Percentiles rank a stretch among this genome's conserved stretches.
These are phyloP conservation scores for Hydrocynus forskahlii DNA, from an alignment of 2,797 vertebrate species.

Conservation along the genomic window DNA sequence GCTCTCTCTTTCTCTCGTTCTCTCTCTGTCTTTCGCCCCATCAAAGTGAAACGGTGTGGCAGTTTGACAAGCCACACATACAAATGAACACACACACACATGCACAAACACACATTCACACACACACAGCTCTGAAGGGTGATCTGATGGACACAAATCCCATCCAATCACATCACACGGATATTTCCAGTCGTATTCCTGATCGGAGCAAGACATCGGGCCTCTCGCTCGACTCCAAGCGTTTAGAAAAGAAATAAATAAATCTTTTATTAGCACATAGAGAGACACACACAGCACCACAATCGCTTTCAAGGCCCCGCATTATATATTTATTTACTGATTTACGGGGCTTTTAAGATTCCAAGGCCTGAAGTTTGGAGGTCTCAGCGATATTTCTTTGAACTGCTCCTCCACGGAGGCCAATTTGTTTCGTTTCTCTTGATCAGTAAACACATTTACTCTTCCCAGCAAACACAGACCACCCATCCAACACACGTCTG, in stretches of 20 bases:
- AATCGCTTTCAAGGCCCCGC: slow-evolving; percentile 37
- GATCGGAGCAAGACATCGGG: slow-evolving; percentile 40
- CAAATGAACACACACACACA: slow-evolving; percentile 12
- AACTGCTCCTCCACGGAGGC: background rate
- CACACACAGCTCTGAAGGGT: slow-evolving; percentile 24
- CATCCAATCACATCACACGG: slow-evolving; percentile 72
- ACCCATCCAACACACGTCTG: background rate
- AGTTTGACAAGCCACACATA: slow-evolving; percentile 66
- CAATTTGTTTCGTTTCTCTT: slow-evolving; percentile 14
- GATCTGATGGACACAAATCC: slow-evolving; percentile 78
- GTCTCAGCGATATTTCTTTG: background rate
- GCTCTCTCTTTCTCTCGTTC: background rate
- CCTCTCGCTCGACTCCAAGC: background rate
- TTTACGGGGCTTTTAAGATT: slow-evolving; percentile 6
- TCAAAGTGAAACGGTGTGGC: slow-evolving; percentile 68
- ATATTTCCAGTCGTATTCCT: slow-evolving; percentile 43
- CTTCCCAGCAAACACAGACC: background rate
- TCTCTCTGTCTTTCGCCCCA: slow-evolving; percentile 62
- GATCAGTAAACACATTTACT: background rate
- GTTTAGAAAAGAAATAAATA: background rate
- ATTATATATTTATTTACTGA: slow-evolving; percentile 46
- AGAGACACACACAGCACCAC: slow-evolving; percentile 42
- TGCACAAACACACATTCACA: background rate
- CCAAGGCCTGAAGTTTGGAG: slow-evolving; percentile 32
- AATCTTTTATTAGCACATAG: slow-evolving; percentile 44